Conservation (phyloP, 2,888 invertebrate genomes). For the Phortica magna region DNA sequence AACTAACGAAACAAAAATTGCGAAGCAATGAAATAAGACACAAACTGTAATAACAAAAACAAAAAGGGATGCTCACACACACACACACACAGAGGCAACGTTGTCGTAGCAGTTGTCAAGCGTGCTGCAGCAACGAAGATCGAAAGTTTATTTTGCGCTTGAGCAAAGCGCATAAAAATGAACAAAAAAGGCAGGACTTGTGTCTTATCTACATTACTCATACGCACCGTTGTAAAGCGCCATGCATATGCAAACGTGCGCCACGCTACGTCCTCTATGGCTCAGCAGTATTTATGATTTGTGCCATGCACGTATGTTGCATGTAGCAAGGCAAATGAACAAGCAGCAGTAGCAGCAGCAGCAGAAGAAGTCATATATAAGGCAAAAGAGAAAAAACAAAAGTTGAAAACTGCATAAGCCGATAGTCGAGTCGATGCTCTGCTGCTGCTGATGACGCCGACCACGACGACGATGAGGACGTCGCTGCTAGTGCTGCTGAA, state of each 20-base stretch:
- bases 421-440: background rate
- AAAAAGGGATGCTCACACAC: background rate
- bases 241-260: background rate
- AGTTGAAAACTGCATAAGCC: conserved; percentile 47
- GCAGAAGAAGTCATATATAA: too few species aligned
- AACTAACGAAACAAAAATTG: conserved; percentile 2
- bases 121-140: background rate
- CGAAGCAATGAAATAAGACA: background rate
- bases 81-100: background rate
- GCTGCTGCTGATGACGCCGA: conserved; percentile 39
- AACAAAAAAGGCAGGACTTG: background rate
- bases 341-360: too few species aligned
- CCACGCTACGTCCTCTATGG: background rate
- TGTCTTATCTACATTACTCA: conserved; percentile 64
- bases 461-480: too few species aligned
- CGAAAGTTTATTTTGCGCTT: conserved; percentile 6
- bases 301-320: background rate
- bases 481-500: conserved; percentile 5
- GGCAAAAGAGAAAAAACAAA: conserved; percentile 30
- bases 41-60: background rate
- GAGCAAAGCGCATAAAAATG: background rate
- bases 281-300: conserved; percentile 45
- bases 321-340: too few species aligned
- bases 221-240: conserved; percentile 52
- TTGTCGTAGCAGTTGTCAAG: background rate